Conservation (phyloP, 2,888 invertebrate genomes). For the Petrolisthes cinctipes region DNA sequence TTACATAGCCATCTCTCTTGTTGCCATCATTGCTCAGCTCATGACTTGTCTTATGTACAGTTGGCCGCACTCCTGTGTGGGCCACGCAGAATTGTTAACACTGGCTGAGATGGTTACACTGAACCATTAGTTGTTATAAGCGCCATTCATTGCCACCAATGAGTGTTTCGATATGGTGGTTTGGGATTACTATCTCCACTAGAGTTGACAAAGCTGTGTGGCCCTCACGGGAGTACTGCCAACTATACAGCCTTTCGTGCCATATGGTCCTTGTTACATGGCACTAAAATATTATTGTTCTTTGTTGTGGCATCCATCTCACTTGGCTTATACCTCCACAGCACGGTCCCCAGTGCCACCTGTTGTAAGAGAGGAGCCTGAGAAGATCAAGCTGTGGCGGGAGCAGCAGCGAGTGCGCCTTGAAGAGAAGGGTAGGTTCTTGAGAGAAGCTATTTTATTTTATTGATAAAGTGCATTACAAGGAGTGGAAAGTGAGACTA, state of each 20-base stretch:
- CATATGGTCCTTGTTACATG: background rate
- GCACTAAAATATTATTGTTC: background rate
- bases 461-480: too few species aligned
- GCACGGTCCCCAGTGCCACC: slow-evolving; percentile 60
- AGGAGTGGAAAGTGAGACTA: background rate
- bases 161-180: too few species aligned
- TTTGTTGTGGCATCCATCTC: background rate
- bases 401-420: slow-evolving; percentile 91
- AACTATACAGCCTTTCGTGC: too few species aligned
- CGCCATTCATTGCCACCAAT: too few species aligned
- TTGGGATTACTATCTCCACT: too few species aligned
- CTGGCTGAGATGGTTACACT: too few species aligned
- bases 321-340: slow-evolving; percentile 8
- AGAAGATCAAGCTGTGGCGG: slow-evolving; percentile 94
- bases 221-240: too few species aligned
- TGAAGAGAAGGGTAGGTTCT: slow-evolving; percentile 82
- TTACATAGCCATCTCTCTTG: too few species aligned
- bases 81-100: too few species aligned
- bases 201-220: too few species aligned
- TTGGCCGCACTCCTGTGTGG: background rate
- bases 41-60: background rate
- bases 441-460: slow-evolving; percentile 20
- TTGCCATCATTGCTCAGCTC: too few species aligned
- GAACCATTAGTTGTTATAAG: too few species aligned
- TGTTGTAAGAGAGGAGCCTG: slow-evolving; percentile 78